A percentile compares a stretch with the other conserved stretches of the same genome.
These are phyloP conservation scores for Microcebus jonahi DNA, from an alignment of 2,113 vertebrate species.

Conservation along the genomic window DNA sequence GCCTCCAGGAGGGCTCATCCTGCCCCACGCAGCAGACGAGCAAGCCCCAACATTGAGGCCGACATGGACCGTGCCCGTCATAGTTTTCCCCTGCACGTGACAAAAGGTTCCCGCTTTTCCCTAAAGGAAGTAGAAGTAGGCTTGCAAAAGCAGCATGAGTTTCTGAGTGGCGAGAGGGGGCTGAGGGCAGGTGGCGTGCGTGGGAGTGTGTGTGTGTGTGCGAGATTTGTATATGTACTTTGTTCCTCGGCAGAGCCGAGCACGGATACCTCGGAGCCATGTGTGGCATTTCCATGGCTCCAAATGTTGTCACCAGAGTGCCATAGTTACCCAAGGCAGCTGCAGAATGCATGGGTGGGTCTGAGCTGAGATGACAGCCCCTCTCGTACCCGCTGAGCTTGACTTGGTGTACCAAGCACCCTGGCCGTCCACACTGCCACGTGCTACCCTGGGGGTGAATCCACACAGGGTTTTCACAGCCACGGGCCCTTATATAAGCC, in stretches of 20 bases:
- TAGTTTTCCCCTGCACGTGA: not conserved
- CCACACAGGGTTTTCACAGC: not conserved
- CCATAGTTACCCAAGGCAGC: not conserved
- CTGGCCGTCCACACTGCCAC: not conserved
- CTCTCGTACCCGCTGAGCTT: too few relatives aligned
- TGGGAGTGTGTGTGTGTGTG: not conserved
- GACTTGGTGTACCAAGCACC: not conserved
- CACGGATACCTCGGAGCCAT: fast-evolving
- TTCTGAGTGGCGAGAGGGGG: not conserved
- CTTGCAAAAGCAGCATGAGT: not conserved
- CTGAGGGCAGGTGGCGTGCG: not conserved
- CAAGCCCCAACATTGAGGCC: not conserved
- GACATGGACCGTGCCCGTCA: not conserved
- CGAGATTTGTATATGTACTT: not conserved
- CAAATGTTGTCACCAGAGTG: not conserved
- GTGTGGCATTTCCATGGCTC: fast-evolving
- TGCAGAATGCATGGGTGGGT: not conserved
- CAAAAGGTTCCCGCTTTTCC: not conserved
- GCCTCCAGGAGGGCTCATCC: not conserved
- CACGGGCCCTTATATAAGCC: not conserved
- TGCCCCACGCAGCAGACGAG: not conserved
- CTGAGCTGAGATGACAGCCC: not conserved
- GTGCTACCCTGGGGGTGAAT: not conserved
- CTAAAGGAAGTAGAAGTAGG: not conserved
- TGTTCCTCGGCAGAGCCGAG: not conserved